phyloP scores from a whole-genome alignment of 2,888 invertebrate species.

The Sarcophaga subvicina region DNA sequence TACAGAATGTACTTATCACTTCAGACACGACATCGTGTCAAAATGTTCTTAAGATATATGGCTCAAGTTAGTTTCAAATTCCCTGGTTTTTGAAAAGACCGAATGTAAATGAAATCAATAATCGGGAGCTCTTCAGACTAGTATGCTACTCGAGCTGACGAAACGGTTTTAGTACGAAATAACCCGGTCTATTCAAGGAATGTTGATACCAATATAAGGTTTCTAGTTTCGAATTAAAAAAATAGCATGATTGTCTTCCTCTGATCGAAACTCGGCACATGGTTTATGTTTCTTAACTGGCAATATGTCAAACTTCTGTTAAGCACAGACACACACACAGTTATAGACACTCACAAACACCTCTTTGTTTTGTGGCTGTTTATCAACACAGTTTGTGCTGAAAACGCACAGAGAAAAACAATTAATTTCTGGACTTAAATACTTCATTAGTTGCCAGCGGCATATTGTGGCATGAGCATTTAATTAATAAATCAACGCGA shows the following conservation, averaged over 20 bases:
- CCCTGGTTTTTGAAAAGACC: too few species aligned
- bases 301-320: slow-evolving; percentile 65
- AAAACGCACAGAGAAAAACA: slow-evolving; percentile 71
- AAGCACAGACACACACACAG: slow-evolving; percentile 5
- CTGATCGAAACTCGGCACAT: slow-evolving; percentile 46
- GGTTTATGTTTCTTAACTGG: slow-evolving; percentile 59
- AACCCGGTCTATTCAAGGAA: too few species aligned
- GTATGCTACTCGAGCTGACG: too few species aligned
- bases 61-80: too few species aligned
- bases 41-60: too few species aligned
- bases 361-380: slow-evolving; percentile 62
- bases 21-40: too few species aligned
- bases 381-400: slow-evolving; percentile 37
- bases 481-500: slow-evolving; percentile 81
- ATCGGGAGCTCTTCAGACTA: too few species aligned
- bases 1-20: too few species aligned
- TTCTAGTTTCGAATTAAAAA: not conserved
- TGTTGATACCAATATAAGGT: too few species aligned
- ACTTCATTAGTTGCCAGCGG: slow-evolving; percentile 66
- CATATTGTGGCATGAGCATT: slow-evolving; percentile 70
- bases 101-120: too few species aligned
- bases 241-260: not conserved
- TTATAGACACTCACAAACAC: slow-evolving; percentile 40
- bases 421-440: slow-evolving; percentile 75
- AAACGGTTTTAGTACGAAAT: too few species aligned